Evolutionary conservation across 2,797 vertebrate species (phyloP).

Genomic region (Darevskia mixta): DNA sequence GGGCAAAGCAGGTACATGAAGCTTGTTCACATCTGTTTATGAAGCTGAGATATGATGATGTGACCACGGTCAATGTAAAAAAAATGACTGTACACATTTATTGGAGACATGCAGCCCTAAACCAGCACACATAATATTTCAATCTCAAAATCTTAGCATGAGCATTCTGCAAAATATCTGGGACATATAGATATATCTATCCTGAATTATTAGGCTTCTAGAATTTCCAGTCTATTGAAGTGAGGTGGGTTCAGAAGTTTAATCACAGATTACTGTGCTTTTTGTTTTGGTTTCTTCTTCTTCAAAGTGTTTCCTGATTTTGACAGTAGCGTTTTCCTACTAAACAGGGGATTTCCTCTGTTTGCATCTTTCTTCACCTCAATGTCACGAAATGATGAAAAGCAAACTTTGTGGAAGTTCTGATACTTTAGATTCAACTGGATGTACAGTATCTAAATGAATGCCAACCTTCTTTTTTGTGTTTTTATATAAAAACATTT

Average conservation of each 20-base stretch:
- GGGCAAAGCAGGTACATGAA: neutral
- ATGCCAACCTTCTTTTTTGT: neutral
- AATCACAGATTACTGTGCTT: neutral
- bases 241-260: neutral
- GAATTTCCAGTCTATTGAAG: neutral
- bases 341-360: neutral
- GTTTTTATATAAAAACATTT: constrained; percentile 21
- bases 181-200: neutral
- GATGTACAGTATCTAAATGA: no score
- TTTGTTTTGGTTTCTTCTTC: neutral
- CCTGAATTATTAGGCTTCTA: neutral
- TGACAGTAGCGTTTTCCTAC: constrained; percentile 12
- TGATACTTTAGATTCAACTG: neutral
- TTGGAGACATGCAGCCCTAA: neutral
- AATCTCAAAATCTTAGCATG: neutral
- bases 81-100: neutral
- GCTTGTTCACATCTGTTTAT: neutral
- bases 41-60: neutral
- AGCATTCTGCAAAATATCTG: neutral
- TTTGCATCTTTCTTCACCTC: neutral
- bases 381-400: neutral
- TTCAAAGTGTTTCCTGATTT: constrained; percentile 22
- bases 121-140: neutral
- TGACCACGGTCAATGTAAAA: neutral
- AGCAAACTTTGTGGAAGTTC: neutral